Base-by-base conservation (phyloP, 2,797 vertebrate species). In the Orientallactaga sibirica region DNA sequence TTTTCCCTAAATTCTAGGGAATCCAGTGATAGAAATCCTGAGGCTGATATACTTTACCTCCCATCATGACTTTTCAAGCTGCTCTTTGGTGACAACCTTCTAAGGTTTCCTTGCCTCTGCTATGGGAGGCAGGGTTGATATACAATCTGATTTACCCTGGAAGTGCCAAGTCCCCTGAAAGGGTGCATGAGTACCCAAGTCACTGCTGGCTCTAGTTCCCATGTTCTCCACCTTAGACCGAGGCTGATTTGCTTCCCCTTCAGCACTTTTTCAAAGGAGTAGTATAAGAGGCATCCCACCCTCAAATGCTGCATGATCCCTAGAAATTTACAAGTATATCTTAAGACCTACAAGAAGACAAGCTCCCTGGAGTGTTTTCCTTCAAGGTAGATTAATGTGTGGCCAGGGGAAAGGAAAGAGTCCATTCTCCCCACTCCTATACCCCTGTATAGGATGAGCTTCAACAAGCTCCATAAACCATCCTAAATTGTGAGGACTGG, bases 351-450 rank as follows among this genome's bases (percentile, higher is more conserved):
- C 80, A 62, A 76, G 66, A 15, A 70, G 14, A 5, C 5, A 70
- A 55, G 6, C 19, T 18, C 24, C n/a, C 24, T 14, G 52, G 10
- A 61, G 29, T 22, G 68, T 62, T 89, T 90, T 85, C 55, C 3
- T 43, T 58, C 43, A 77, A 62, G 8, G 10, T 12, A 55, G 25
- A 37, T 73, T 4, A 29, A 2, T 37, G 24, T 20, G 22, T 19
- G 16, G 62, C 8, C 25, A 22, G 48, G 9, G 0, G 29, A 7
- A 62, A n/a, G 10, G 3, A 18, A 0, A 25, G 4, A 15, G 55
- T 58, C 55, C 16, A 14, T 16, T 58, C 3, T 58, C 14, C 14
- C 55, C 55, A 14, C 3, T 58, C 55, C 55, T 58, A 3, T 16
- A 58, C 55, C 7, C 52, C 55, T 14, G 55, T 58, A 58, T 58